phyloP scores from a whole-genome alignment of 2,888 invertebrate genomes.

The Saturnia japonica region DNA sequence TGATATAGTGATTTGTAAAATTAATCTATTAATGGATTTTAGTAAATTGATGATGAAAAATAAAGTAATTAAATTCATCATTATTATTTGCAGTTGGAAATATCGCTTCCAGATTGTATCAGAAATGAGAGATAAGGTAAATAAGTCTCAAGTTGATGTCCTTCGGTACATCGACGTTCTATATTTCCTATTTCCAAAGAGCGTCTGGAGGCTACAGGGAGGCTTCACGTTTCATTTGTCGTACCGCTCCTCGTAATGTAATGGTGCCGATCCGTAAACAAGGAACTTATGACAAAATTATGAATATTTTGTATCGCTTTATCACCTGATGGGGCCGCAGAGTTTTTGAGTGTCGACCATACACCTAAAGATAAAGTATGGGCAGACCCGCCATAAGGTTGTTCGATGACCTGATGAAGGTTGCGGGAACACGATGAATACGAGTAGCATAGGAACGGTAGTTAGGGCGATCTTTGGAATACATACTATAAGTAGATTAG shows the following conservation, averaged over 20 bases:
- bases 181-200: slow-evolving; percentile 23
- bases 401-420: too few species aligned
- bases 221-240: slow-evolving; percentile 32
- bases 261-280: slow-evolving; percentile 20
- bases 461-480: too few species aligned
- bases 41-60: too few species aligned
- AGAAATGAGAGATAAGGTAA: background rate
- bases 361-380: too few species aligned
- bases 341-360: too few species aligned
- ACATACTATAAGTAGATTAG: too few species aligned
- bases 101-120: background rate
- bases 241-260: slow-evolving; percentile 28
- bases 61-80: background rate
- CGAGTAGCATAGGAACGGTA: too few species aligned
- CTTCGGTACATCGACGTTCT: slow-evolving; percentile 16
- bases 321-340: background rate
- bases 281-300: slow-evolving; percentile 21
- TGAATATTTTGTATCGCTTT: slow-evolving; percentile 14
- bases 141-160: slow-evolving; percentile 16
- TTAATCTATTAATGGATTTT: too few species aligned
- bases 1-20: too few species aligned
- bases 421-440: too few species aligned
- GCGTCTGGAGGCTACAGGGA: slow-evolving; percentile 15
- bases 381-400: too few species aligned
- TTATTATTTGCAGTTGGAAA: background rate